Conservation (phyloP, 2,113 vertebrate species). For the Rhadina sibilatrix region DNA sequence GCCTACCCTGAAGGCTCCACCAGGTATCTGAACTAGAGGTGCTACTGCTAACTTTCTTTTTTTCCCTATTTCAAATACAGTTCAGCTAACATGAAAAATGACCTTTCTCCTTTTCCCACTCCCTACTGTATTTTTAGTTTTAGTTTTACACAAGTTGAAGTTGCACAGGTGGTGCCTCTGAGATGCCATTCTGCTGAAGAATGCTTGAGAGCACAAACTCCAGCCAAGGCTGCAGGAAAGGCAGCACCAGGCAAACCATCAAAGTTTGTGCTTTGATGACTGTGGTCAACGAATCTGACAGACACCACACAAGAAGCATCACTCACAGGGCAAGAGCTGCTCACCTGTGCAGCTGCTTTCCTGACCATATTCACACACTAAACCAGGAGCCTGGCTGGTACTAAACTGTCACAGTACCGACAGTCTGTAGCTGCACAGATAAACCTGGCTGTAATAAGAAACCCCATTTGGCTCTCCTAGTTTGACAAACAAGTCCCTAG, state of each 20-base stretch:
- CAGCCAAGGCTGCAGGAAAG: not conserved
- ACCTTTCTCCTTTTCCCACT: not conserved
- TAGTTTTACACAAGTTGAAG: rapidly evolving
- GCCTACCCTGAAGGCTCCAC: not conserved
- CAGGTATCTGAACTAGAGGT: not conserved
- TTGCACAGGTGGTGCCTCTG: not conserved
- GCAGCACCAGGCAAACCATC: not conserved
- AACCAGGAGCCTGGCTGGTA: not conserved
- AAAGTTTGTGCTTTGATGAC: not conserved
- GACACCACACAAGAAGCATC: not conserved
- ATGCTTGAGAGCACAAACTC: rapidly evolving
- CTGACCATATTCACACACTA: not conserved
- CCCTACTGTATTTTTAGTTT: not conserved
- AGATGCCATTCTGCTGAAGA: not conserved
- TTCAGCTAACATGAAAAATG: not conserved
- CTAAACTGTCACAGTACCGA: not conserved
- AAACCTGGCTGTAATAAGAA: not conserved
- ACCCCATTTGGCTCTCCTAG: not conserved
- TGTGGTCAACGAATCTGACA: not conserved
- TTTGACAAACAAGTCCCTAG: not conserved
- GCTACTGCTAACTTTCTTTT: not conserved
- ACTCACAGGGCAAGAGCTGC: not conserved
- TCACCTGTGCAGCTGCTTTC: not conserved
- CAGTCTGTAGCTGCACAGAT: not conserved
- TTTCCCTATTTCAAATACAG: not conserved